phyloP scores from a whole-genome alignment of 2,888 invertebrate species.

The Macrophya annulata region DNA sequence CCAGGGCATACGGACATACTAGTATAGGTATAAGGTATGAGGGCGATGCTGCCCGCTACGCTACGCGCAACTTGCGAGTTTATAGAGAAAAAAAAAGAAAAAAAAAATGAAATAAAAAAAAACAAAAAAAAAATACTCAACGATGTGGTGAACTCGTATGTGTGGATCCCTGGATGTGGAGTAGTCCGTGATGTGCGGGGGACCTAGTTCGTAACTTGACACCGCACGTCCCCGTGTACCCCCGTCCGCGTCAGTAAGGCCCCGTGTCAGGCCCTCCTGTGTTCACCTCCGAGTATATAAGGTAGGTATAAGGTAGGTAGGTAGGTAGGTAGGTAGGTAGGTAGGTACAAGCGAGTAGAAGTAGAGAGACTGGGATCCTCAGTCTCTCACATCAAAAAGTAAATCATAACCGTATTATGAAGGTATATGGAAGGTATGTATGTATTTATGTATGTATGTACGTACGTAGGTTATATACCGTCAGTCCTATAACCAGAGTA shows the following conservation, averaged over 20 bases:
- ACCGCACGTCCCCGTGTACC: conserved; percentile 67
- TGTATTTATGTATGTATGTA: neutral
- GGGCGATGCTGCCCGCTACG: neutral
- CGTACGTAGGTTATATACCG: conserved; percentile 47
- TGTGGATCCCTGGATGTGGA: neutral
- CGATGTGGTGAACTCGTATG: neutral
- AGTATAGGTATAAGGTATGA: neutral
- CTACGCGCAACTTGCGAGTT: conserved; percentile 5
- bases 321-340: neutral
- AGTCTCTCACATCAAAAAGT: conserved; percentile 68
- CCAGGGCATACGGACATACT: neutral
- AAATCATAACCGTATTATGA: conserved; percentile 78
- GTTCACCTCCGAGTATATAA: conserved; percentile 62
- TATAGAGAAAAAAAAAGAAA: neutral
- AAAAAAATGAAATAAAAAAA: neutral
- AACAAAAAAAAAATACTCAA: neutral
- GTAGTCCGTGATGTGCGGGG: conserved; percentile 56
- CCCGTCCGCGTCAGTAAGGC: conserved; percentile 66
- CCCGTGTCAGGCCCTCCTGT: conserved; percentile 62
- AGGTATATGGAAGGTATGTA: conserved; percentile 44
- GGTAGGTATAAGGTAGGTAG: neutral
- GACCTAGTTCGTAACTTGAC: conserved; percentile 73
- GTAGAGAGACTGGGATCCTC: conserved; percentile 57
- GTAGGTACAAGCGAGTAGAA: neutral
- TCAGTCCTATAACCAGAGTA: conserved; percentile 61